Evolutionary conservation across 2,797 vertebrate species (phyloP).

Genomic region (Platalea minor): DNA sequence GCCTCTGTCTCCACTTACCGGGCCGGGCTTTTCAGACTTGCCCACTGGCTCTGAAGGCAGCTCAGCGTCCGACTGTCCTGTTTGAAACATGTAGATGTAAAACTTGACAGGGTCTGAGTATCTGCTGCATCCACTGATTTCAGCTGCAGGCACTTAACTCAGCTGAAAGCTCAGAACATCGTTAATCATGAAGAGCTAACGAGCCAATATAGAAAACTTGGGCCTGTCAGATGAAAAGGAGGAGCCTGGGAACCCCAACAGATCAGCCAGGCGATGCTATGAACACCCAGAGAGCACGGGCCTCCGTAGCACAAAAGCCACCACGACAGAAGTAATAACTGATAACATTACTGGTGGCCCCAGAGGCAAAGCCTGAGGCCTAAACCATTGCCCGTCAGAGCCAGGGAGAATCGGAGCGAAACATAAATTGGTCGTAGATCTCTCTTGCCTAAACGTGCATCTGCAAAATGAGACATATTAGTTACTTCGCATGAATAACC

Average conservation of each 20-base stretch:
- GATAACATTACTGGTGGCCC: neutral
- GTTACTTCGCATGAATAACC: neutral
- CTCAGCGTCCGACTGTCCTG: neutral
- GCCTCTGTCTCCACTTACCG: neutral
- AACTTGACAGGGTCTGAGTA: neutral
- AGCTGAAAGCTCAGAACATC: neutral
- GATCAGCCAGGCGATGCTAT: neutral
- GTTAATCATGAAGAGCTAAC: neutral
- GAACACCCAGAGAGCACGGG: neutral
- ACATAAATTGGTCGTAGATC: neutral
- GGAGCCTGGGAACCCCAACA: neutral
- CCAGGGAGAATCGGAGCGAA: neutral
- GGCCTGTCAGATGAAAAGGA: neutral
- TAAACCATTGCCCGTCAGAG: neutral
- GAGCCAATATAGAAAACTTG: neutral
- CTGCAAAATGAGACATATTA: neutral
- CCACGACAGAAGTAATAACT: neutral
- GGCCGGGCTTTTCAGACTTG: neutral
- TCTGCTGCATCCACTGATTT: neutral
- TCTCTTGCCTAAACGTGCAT: neutral
- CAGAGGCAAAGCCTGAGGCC: neutral
- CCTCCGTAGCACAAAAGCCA: neutral
- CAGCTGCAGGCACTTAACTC: neutral
- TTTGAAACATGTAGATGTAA: neutral
- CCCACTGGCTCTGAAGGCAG: neutral